Evolutionary conservation across 2,113 vertebrate species (phyloP), one percentile per base, ranked within the genome.

Genomic region (Brachyhypopomus occidentalis): DNA sequence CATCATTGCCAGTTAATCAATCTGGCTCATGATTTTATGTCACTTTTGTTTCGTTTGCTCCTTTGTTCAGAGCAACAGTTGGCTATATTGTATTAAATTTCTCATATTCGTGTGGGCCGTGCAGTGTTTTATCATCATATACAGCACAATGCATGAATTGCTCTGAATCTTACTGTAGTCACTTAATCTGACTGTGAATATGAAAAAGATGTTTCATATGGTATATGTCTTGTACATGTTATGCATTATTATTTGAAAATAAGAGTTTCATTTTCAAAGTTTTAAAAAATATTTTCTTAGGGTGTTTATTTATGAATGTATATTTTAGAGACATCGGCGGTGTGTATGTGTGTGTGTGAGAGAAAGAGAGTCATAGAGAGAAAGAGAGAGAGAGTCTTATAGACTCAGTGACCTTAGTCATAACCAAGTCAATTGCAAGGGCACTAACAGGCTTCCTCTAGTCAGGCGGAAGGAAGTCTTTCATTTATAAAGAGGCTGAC

Each of bases 1-100:
- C 86, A 92, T 96, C 95, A 95, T 81, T 77, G 90, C 86, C 94
- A 93, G 88, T 88, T 94, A 94, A 94, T 96, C 94, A 93, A 92
- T 95, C 91, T 90, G 86, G 83, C 90, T 87, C 70, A 78, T 90
- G 92, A 92, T 92, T 90, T 91, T 89, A 84, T 91, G 87, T 85
- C 87, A 83, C 87, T 91, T 92, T 90, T 85, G 88, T 92, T 91
- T 91, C 83, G 76, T 84, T 66, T 22, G 67, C 77, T 87, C 59
- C 72, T 74, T 85, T 83, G 62, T 89, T 82, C 76, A 75, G 82
- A 80, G 80, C 81, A 88, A 87, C 86, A 85, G 84, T 87, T 85
- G 88, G 9, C 3, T 83, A 86, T 52, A 87, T 83, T 84, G 70
- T 91, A 86, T 85, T 87, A 55, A 82, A 87, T 86, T 82, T 66